Evolutionary conservation across 2,888 invertebrate genomes (phyloP).

Genomic region (Ligdia adustata): DNA sequence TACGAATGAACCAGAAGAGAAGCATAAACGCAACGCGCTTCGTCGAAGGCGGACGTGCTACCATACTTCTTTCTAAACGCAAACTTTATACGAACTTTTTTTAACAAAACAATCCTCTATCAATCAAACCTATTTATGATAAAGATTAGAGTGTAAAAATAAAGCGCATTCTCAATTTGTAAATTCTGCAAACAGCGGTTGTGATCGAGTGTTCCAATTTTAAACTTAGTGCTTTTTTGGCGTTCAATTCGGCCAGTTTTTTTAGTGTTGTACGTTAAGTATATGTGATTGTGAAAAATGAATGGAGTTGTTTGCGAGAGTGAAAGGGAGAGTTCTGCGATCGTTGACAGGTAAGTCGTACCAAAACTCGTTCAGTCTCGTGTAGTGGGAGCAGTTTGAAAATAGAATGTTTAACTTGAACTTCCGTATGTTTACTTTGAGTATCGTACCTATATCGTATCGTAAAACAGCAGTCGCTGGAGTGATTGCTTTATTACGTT

Average conservation of each 20-base stretch:
- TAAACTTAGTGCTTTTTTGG: slow-evolving; percentile 18
- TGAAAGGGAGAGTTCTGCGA: slow-evolving; percentile 54
- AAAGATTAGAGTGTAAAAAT: too few relatives aligned
- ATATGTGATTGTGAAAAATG: slow-evolving; percentile 48
- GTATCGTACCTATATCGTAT: too few relatives aligned
- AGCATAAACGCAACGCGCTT: slow-evolving; percentile 51
- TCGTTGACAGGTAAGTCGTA: slow-evolving; percentile 49
- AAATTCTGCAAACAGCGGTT: slow-evolving; percentile 19
- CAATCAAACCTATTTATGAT: neutral
- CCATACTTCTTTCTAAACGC: neutral
- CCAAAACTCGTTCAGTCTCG: too few relatives aligned
- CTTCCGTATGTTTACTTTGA: slow-evolving; percentile 26
- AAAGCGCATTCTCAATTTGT: too few relatives aligned
- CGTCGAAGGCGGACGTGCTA: slow-evolving; percentile 43
- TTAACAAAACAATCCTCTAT: slow-evolving; percentile 35
- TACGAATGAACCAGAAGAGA: neutral
- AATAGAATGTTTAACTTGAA: slow-evolving; percentile 20
- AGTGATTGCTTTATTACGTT: too few relatives aligned
- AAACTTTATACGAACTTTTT: slow-evolving; percentile 17
- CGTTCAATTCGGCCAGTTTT: slow-evolving; percentile 39
- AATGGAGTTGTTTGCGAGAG: slow-evolving; percentile 53
- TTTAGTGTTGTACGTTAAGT: slow-evolving; percentile 35
- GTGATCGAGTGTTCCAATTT: slow-evolving; percentile 25
- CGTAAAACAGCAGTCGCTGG: too few relatives aligned
- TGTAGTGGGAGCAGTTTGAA: slow-evolving; percentile 11